phyloP scores from a whole-genome alignment of 1,140 invertebrate species.

The Lineus longissimus region DNA sequence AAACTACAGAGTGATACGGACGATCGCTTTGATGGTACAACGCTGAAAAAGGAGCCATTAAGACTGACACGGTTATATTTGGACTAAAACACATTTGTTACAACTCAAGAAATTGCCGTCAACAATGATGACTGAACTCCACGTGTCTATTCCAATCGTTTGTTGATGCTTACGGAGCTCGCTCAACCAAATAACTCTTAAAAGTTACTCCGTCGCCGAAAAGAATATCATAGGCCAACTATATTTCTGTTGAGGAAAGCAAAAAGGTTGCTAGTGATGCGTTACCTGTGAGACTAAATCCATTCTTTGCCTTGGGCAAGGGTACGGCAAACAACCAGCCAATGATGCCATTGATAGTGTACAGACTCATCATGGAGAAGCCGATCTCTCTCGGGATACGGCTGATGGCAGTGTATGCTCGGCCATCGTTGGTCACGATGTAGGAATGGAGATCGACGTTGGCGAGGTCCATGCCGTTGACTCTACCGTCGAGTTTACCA shows the following conservation, averaged over 20 bases:
- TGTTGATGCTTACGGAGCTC: too few relatives aligned
- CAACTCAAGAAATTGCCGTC: too few relatives aligned
- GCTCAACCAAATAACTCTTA: too few relatives aligned
- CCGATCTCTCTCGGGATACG: slow-evolving; percentile 70
- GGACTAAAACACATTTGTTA: too few relatives aligned
- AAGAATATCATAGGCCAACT: background rate
- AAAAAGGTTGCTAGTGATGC: too few relatives aligned
- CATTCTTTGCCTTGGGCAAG: slow-evolving; percentile 68
- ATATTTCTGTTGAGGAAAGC: background rate
- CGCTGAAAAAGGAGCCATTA: too few relatives aligned
- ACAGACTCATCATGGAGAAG: slow-evolving; percentile 72
- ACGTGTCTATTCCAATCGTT: too few relatives aligned
- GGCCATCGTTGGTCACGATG: slow-evolving; percentile 80
- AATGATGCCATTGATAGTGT: slow-evolving; percentile 73
- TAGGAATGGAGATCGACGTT: slow-evolving; percentile 88
- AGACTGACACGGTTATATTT: too few relatives aligned
- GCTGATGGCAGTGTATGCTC: slow-evolving; percentile 86
- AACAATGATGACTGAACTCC: too few relatives aligned
- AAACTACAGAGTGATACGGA: too few relatives aligned
- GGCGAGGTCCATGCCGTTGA: slow-evolving; percentile 72
- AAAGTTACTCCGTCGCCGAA: background rate
- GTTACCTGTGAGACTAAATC: slow-evolving; percentile 75
- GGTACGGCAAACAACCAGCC: slow-evolving; percentile 90
- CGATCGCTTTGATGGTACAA: too few relatives aligned
- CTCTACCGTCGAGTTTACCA: slow-evolving; percentile 73